Base-by-base conservation (phyloP, 2,888 invertebrate genomes). In the Hemithea aestivaria region DNA sequence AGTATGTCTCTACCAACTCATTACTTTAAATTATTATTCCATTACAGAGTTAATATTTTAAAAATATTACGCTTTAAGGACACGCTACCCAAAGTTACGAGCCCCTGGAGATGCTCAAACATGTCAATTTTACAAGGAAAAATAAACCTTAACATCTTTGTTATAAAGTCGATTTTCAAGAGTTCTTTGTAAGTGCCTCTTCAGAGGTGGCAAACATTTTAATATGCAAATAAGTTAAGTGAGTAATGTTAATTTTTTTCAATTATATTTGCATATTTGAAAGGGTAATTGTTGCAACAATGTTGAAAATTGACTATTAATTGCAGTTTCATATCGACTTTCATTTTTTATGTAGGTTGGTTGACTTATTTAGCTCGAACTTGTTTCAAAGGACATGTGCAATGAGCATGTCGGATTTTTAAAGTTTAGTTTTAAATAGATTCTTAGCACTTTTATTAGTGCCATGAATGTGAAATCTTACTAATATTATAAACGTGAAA, bases 1-100 rank as follows among this genome's bases (percentile, higher is more conserved):
- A 53, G 66, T 55, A 65, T 72, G 73, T 84, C 80, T 68, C 62
- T 77, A 64, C 59, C 60, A 47, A 56, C 69, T 84, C 84, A 81
- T 72, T 82, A 82, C 83, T 81, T 74, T 73, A 66, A 66, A 83
- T n/a, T n/a, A 81, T 84, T 79, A 83, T 84, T 83, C 75, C 79
- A 82, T 82, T 82, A 81, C 74, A 66, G 65, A 65, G 75, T 77
- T 78, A 79, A 81, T 84, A 83, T 82, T 81, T 84, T 81, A 77
- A 82, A 84, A 82, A 82, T 83, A 81, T 81, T 80, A 75, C 67
- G 68, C 66, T 60, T 56, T 58, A 51, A 60, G 63, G 66, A 66
- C 83, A 83, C 82, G 84, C 84, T 69, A 83, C 66, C 68, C 41
- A 55, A 68, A 83, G 66, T 81, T 82, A 79, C 73, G 73, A 56